Conservation (phyloP, 2,113 vertebrate species). For the Phylloscopus whistleri region DNA sequence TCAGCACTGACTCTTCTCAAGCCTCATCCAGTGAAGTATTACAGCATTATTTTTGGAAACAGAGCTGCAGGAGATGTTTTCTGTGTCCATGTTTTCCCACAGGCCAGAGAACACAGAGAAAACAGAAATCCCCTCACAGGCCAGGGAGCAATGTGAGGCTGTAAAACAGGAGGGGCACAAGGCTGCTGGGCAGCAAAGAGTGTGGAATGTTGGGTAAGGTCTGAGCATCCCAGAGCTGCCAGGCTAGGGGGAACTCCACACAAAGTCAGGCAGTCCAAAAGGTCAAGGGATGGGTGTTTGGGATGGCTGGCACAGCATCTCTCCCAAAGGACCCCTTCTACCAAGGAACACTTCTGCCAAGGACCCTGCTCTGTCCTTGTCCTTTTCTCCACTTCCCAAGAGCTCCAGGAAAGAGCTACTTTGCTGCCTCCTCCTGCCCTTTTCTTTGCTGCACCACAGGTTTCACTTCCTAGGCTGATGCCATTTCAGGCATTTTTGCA, state of each 20-base stretch:
- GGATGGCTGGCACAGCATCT: not conserved
- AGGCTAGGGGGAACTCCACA: not conserved
- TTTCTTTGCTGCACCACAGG: not conserved
- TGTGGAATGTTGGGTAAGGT: not conserved
- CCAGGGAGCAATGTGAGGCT: not conserved
- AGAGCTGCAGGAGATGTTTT: not conserved
- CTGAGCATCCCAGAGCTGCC: not conserved
- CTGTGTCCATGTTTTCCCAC: not conserved
- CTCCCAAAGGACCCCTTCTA: not conserved
- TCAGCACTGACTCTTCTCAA: not conserved
- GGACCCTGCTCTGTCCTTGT: not conserved
- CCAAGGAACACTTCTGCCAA: not conserved
- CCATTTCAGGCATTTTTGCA: not conserved
- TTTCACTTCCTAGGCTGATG: not conserved
- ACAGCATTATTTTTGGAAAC: not conserved
- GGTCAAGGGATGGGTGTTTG: not conserved
- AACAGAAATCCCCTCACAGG: not conserved
- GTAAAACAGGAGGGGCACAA: not conserved
- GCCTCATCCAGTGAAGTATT: not conserved
- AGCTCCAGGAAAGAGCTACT: not conserved
- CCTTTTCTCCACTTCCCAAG: not conserved
- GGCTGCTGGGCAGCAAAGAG: not conserved
- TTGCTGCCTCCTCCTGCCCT: not conserved
- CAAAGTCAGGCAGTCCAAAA: not conserved
- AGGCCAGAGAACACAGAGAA: not conserved